phyloP scores from a whole-genome alignment of 2,888 invertebrate genomes.

The Phalangium opilio region DNA sequence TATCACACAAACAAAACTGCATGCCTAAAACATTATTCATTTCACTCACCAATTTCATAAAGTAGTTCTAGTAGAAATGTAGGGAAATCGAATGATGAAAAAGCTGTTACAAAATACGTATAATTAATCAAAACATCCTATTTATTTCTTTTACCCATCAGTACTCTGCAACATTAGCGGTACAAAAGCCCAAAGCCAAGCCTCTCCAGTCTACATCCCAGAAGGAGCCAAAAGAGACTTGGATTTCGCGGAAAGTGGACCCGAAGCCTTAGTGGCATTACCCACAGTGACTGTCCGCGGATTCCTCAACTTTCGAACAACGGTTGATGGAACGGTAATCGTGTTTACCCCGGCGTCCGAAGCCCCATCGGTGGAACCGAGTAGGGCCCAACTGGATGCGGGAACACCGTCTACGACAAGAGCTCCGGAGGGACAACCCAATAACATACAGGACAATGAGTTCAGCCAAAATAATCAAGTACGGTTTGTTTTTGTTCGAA shows the following conservation, averaged over 20 bases:
- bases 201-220: constrained; percentile 14
- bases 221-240: constrained; percentile 9
- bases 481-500: too few species aligned
- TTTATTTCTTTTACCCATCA: too few species aligned
- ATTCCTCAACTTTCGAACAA: constrained; percentile 82
- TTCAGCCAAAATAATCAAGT: not conserved
- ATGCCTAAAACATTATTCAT: too few species aligned
- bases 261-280: constrained; percentile 27
- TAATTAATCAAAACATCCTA: too few species aligned
- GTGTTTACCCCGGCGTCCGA: constrained; percentile 57
- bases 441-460: not conserved
- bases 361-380: constrained; percentile 3
- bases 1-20: too few species aligned
- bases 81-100: too few species aligned
- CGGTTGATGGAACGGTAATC: constrained; percentile 86
- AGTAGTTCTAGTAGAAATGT: too few species aligned
- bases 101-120: too few species aligned
- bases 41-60: too few species aligned
- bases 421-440: not conserved
- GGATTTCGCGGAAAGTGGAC: constrained; percentile 25
- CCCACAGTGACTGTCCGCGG: constrained; percentile 85
- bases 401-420: constrained; percentile 7
- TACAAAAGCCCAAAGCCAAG: not conserved
- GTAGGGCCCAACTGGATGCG: constrained; percentile 8
- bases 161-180: too few species aligned